Conservation (phyloP, 1,140 invertebrate species). For the Parapsyche elsis region DNA sequence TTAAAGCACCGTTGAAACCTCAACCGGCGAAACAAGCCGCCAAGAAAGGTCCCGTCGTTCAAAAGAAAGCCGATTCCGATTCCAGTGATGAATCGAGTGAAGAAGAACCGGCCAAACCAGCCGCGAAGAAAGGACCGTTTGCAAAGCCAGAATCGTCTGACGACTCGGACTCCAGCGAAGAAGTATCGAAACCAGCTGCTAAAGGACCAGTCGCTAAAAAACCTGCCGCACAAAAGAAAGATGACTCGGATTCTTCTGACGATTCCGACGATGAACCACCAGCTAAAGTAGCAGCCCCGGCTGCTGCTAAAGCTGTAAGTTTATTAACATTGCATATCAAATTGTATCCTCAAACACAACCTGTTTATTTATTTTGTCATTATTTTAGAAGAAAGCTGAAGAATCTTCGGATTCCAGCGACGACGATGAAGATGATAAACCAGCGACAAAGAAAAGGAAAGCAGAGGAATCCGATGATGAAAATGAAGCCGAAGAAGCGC, state of each 20-base stretch:
- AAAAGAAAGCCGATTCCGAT: conserved; percentile 37
- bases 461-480: conserved; percentile 59
- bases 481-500: conserved; percentile 57
- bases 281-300: conserved; percentile 50
- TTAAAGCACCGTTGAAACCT: conserved; percentile 50
- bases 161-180: conserved; percentile 57
- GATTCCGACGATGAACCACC: conserved; percentile 58
- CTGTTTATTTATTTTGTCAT: no score
- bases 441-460: conserved; percentile 56
- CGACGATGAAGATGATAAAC: conserved; percentile 24
- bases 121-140: conserved; percentile 42
- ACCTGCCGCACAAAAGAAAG: conserved; percentile 49
- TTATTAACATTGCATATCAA: not conserved
- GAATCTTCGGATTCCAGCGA: conserved; percentile 1
- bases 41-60: conserved; percentile 1
- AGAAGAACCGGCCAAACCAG: conserved; percentile 55
- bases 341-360: not conserved
- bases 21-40: not conserved
- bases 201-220: conserved; percentile 44
- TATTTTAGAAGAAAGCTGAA: conserved; percentile 32
- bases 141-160: conserved; percentile 48
- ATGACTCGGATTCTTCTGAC: conserved; percentile 58
- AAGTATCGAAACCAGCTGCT: conserved; percentile 54
- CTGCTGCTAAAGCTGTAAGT: conserved; percentile 47
- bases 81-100: conserved; percentile 54